Evolutionary conservation across 2,113 vertebrate species (phyloP), one percentile per base, ranked within the genome.

Genomic region (Corydoras sp.): DNA sequence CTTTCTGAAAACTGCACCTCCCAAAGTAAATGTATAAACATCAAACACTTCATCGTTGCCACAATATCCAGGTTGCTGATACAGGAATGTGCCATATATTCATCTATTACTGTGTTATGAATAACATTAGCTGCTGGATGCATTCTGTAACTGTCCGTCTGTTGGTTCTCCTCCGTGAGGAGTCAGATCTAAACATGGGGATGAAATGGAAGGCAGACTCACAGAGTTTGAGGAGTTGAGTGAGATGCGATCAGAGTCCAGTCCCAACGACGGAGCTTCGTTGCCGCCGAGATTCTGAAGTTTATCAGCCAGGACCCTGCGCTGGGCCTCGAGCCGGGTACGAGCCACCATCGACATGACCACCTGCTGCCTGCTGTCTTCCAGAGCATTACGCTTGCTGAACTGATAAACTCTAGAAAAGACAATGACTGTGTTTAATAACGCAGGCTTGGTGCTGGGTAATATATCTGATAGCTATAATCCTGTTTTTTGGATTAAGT

Each of bases 281-380:
- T 69, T 49, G 0, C 72, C 9, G 0, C 89, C 93, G 79, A 98
- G 87, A 58, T 81, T 70, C 1, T 86, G 88, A 81, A 98, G 86
- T 80, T 89, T 93, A 68, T 83, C 77, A 5, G 86, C 85, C 78
- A 99, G 86, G 63, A 92, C 50, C 49, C 92, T 83, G 68, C 90
- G 86, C 86, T 97, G 95, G 1, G 82, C 88, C 83, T 89, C 92
- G 74, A 99, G 89, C 80, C 92, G 93, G 80, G 89, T 88, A 70
- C 91, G 91, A 11, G 80, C 6, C 3, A 94, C 95, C 77, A 92
- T 85, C 1, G 91, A 90, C 2, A 90, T 79, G 79, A 92, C 87
- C 3, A 93, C 89, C 50, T 91, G 92, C 84, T 94, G 92, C 35
- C 89, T 84, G 0, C 81, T 90, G 78, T 95, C 94, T 15, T 94